phyloP scores from a whole-genome alignment of 2,888 invertebrate species.

The Synanthedon myopaeformis region DNA sequence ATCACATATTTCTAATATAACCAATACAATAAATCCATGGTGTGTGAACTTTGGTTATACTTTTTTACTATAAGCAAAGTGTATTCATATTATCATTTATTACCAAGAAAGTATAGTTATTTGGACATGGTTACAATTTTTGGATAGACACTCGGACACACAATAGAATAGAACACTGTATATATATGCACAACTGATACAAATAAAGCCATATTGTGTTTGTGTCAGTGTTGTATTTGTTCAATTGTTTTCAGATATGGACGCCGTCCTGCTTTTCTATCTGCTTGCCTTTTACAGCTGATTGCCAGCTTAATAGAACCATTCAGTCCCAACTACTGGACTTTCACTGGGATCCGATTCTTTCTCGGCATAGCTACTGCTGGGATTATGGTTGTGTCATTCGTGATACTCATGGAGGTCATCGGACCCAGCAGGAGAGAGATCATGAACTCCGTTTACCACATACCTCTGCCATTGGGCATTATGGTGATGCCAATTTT shows the following conservation, averaged over 20 bases:
- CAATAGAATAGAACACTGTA: no score
- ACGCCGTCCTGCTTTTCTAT: neutral
- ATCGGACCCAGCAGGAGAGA: constrained; percentile 45
- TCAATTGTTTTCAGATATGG: neutral
- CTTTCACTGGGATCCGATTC: constrained; percentile 1
- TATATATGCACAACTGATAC: no score
- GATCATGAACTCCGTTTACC: constrained; percentile 60
- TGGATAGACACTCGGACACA: no score
- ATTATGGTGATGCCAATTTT: constrained; percentile 64
- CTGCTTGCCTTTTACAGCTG: neutral
- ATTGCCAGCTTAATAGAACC: neutral
- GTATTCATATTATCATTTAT: no score
- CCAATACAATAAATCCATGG: no score
- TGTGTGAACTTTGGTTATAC: no score
- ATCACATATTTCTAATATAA: no score
- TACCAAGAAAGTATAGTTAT: no score
- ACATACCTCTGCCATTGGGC: constrained; percentile 70
- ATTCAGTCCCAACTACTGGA: neutral
- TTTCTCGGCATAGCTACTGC: neutral
- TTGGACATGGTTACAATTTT: no score
- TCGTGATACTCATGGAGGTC: constrained; percentile 68
- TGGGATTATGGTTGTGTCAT: constrained; percentile 71
- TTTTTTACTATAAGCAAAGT: no score
- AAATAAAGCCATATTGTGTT: no score
- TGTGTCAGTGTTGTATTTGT: neutral